These are phyloP conservation scores for Ranitomeya imitator DNA, from an alignment of 2,113 vertebrate genomes.

Conservation along the genomic window DNA sequence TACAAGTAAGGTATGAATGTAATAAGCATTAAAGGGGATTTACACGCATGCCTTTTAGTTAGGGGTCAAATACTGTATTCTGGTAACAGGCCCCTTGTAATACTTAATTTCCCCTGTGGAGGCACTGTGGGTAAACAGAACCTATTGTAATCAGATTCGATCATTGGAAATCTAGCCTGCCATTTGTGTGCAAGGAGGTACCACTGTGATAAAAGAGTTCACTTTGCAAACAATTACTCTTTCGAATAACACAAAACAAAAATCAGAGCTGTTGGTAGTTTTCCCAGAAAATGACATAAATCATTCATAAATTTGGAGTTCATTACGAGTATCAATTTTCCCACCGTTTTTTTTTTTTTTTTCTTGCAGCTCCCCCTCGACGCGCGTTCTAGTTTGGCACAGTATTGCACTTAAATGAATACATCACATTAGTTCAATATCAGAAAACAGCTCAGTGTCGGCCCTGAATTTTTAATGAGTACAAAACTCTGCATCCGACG, in stretches of 20 bases:
- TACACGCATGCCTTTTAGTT: too few relatives aligned
- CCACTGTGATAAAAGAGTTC: background rate
- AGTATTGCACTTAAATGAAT: constrained; percentile 1
- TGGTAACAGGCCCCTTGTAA: too few relatives aligned
- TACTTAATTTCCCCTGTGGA: too few relatives aligned
- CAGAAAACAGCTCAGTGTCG: background rate
- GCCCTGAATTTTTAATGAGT: constrained; percentile 4
- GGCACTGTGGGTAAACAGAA: too few relatives aligned
- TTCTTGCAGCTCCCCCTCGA: background rate
- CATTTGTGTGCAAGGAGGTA: too few relatives aligned
- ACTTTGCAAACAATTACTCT: background rate
- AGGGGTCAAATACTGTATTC: too few relatives aligned
- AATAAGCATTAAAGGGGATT: too few relatives aligned
- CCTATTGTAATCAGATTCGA: too few relatives aligned
- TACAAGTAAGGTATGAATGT: too few relatives aligned
- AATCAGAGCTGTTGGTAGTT: background rate
- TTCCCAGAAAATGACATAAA: background rate
- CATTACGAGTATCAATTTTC: background rate
- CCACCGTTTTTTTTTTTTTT: background rate
- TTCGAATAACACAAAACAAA: background rate
- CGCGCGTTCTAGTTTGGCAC: background rate
- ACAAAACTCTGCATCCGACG: background rate
- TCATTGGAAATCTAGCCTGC: too few relatives aligned
- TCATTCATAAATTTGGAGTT: background rate
- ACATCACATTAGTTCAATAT: constrained; percentile 25